Evolutionary conservation across 2,888 invertebrate species (phyloP), one percentile per base, ranked within the genome.

Genomic region (Meta bourneti): DNA sequence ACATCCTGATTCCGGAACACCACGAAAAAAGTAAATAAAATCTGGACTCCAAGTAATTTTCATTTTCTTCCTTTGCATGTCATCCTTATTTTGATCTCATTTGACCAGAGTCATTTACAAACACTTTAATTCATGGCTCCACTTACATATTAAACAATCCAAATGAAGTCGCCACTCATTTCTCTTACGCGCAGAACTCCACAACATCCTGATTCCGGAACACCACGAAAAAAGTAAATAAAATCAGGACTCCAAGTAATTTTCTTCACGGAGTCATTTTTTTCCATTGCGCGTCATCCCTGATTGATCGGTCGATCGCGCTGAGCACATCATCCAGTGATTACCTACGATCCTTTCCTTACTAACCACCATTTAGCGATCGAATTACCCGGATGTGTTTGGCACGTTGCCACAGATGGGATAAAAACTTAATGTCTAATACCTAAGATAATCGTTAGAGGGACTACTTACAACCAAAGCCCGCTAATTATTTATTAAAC

Each of bases 381-480:
- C 79, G 86, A 86, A 78, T 86, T 86, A 78, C 86, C 52, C 78
- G 69, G 78, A 61, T 78, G 78, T 70, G 49, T 52, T 70, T 86
- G 86, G 86, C 86, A 69, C 34, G 69, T 86, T 86, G 86, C 86
- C 86, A 79, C 86, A 86, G 79, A 86, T 86, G 79, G 77, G 77
- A 86, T 86, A 78, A 86, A 86, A 86, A 86, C 86, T 86, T 86
- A 69, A 86, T 86, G 86, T 70, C 78, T 78, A 78, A 86, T 86
- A 51, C 83, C 74, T 71, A 83, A 83, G 72, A 83, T 83, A 83
- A 72, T 83, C 83, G 83, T 83, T 83, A 74, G 70, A 48, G 7
- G 86, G 78, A 78, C 78, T 78, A 78, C 70, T 78, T 78, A 49
- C 71, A 70, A 61, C 48, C 78, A 70, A 72, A 69, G 86, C 61